Evolutionary conservation across 2,797 vertebrate species (phyloP).

Genomic region (Carduelis carduelis): DNA sequence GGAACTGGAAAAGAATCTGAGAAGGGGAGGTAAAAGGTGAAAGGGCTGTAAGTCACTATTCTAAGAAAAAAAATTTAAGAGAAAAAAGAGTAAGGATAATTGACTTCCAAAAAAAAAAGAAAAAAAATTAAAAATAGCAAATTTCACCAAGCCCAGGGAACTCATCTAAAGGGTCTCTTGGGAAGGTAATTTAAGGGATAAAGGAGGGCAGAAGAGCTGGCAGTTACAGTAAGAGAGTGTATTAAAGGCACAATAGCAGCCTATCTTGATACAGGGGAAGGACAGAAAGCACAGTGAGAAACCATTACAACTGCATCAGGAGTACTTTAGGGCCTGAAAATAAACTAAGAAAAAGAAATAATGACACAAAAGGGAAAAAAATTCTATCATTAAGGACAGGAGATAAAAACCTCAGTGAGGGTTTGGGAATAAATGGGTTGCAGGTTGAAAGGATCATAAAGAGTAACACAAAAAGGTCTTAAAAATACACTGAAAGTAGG

Average conservation of each 20-base stretch:
- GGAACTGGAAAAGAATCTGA: neutral
- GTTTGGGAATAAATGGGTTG: conserved; percentile 12
- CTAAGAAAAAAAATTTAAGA: neutral
- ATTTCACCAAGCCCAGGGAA: neutral
- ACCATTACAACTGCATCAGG: conserved; percentile 40
- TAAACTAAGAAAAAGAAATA: conserved; percentile 31
- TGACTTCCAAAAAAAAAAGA: neutral
- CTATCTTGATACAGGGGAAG: neutral
- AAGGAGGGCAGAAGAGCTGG: conserved; percentile 9
- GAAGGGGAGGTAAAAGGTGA: neutral
- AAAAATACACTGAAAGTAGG: neutral
- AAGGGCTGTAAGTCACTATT: neutral
- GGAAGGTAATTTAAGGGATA: conserved; percentile 19
- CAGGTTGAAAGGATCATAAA: neutral
- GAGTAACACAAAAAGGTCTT: neutral
- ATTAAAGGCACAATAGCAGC: conserved; percentile 21
- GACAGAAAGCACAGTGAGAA: conserved; percentile 39
- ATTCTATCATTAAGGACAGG: neutral
- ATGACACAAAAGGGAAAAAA: neutral
- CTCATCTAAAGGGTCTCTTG: neutral
- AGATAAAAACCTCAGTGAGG: neutral
- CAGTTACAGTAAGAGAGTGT: neutral
- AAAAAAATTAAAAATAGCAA: neutral
- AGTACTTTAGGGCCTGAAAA: neutral
- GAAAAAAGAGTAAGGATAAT: neutral